Conservation (phyloP, 2,113 vertebrate genomes). For the Bufo gargarizans region DNA sequence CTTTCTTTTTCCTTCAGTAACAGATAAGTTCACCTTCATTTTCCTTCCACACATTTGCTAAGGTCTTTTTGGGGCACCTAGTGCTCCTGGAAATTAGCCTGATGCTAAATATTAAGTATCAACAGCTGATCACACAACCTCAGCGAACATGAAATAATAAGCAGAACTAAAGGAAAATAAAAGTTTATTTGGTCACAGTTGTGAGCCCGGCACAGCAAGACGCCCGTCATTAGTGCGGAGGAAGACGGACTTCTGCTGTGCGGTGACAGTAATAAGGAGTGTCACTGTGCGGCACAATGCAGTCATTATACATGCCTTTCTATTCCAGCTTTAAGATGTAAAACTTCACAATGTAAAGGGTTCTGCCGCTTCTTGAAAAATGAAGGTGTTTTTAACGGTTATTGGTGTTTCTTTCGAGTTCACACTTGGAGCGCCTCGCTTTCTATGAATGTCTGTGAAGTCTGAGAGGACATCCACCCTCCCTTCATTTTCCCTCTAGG, state of each 20-base stretch:
- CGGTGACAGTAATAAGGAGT: slow-evolving; percentile 20
- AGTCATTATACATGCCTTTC: not conserved
- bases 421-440: not conserved
- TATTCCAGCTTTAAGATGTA: slow-evolving; percentile 1
- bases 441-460: slow-evolving; percentile 29
- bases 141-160: not conserved
- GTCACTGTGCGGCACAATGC: not conserved
- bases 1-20: not conserved
- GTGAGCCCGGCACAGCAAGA: slow-evolving; percentile 3
- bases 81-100: not conserved
- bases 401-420: slow-evolving; percentile 30
- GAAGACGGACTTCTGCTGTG: slow-evolving; percentile 17
- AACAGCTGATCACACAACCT: not conserved
- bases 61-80: not conserved
- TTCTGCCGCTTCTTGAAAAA: slow-evolving; percentile 6
- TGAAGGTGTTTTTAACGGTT: slow-evolving; percentile 21
- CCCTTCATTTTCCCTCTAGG: slow-evolving; percentile 20
- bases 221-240: slow-evolving; percentile 1
- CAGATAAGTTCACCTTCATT: not conserved
- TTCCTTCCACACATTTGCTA: not conserved
- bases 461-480: slow-evolving; percentile 19
- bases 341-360: slow-evolving; percentile 17
- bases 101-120: not conserved
- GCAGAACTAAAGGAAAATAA: not conserved
- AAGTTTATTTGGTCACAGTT: not conserved